Evolutionary conservation across 2,113 vertebrate genomes (phyloP).

Genomic region (Bucco capensis): DNA sequence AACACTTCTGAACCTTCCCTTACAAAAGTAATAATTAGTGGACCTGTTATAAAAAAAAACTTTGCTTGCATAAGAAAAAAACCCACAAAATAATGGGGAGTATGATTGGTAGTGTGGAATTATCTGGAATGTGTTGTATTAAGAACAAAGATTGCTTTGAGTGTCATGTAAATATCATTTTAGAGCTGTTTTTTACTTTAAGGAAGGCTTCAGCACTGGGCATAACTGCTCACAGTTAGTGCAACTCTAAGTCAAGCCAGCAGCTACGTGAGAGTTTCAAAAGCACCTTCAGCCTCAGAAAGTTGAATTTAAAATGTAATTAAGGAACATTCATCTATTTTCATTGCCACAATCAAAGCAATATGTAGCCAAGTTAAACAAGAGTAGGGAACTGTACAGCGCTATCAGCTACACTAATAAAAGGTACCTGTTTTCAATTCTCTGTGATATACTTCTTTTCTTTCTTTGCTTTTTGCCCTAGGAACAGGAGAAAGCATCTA

Average conservation of each 20-base stretch:
- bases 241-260: neutral
- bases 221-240: neutral
- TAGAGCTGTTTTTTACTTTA: slow-evolving; percentile 57
- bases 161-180: slow-evolving; percentile 75
- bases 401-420: slow-evolving; percentile 52
- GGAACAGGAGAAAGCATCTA: slow-evolving; percentile 28
- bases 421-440: slow-evolving; percentile 40
- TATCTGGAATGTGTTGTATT: slow-evolving; percentile 68
- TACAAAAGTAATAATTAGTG: slow-evolving; percentile 74
- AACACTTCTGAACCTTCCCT: slow-evolving; percentile 70
- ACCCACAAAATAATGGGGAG: slow-evolving; percentile 32
- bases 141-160: slow-evolving; percentile 74
- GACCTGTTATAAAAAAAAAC: slow-evolving; percentile 51
- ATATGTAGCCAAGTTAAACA: slow-evolving; percentile 52
- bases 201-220: slow-evolving; percentile 46
- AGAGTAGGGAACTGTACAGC: slow-evolving; percentile 29
- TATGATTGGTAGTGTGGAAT: slow-evolving; percentile 53
- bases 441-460: slow-evolving; percentile 12
- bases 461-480: slow-evolving; percentile 21
- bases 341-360: slow-evolving; percentile 55
- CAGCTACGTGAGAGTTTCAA: neutral
- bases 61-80: slow-evolving; percentile 38
- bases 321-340: slow-evolving; percentile 50
- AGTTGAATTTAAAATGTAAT: slow-evolving; percentile 62
- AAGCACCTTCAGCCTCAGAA: slow-evolving; percentile 52